Base-by-base conservation (phyloP, 2,888 invertebrate species). In the Acanthosepion esculentum region DNA sequence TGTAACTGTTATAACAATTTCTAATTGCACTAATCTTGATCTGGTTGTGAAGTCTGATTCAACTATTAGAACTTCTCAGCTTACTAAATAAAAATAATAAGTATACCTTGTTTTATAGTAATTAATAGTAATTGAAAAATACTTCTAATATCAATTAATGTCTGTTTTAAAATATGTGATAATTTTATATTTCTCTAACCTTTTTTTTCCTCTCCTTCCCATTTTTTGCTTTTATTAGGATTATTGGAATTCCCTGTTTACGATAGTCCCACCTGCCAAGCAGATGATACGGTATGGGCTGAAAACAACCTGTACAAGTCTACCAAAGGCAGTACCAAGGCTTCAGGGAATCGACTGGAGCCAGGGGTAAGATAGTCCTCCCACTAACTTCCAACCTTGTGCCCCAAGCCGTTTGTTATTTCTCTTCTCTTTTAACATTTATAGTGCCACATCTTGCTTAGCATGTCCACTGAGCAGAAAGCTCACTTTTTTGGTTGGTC, bases 201-300 rank as follows among this genome's bases (percentile, higher is more conserved):
- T 8, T 92, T 29, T 95, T 29, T 94, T 48, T 94, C 26, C 29
- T n/a, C n/a, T n/a, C 29, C 29, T 18, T 91, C 55, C 48, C 33
- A 29, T 48, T 93, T 78, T n/a, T 95, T 48, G 18, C n/a, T 50
- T 33, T 92, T 94, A 94, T 53, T 59, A 55, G 94, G 53, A 53
- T 94, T 94, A 55, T 53, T 94, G 94, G 94, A 94, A 41, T 53
- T 53, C 26, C 53, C 94, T 15, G 33, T 94, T 20, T 94, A 53
- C n/a, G 94, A 94, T 53, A 94, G 41, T 53, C 55, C 94, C 48
- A 94, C 50, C 33, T 59, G 55, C 55, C 94, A 59, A 53, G 50
- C 48, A 53, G 94, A 94, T 53, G 94, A 94, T 53, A 94, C 94
- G 48, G 59, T 94, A 59, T 94, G 94, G 94, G 53, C 94, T 55